Percentiles rank a stretch among this genome's conserved stretches.
phyloP scores from a whole-genome alignment of 2,888 invertebrate genomes.

The Achlya flavicornis region DNA sequence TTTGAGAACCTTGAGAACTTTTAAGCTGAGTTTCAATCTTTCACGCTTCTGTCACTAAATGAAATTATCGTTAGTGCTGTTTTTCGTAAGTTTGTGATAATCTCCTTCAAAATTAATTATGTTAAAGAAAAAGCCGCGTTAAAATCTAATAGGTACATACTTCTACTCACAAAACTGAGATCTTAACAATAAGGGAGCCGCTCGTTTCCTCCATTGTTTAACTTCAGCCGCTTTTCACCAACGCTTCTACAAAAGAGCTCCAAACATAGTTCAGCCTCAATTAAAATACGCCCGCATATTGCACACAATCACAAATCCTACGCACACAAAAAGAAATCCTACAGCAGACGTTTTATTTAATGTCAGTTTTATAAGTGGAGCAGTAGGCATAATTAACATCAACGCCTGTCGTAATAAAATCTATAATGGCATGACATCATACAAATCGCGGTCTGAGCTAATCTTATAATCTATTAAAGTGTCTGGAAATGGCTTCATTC shows the following conservation, averaged over 20 bases:
- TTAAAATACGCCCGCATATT: slow-evolving; percentile 58
- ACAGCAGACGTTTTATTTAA: slow-evolving; percentile 31
- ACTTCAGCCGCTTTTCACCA: slow-evolving; percentile 17
- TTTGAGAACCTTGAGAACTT: too few species aligned
- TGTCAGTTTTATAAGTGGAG: slow-evolving; percentile 35
- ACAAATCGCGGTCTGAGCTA: slow-evolving; percentile 47
- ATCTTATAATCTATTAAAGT: slow-evolving; percentile 44
- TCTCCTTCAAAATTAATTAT: neutral
- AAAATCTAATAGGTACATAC: neutral
- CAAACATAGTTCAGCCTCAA: slow-evolving; percentile 52
- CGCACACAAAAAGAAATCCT: slow-evolving; percentile 15
- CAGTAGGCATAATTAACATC: slow-evolving; percentile 38
- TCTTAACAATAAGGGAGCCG: neutral
- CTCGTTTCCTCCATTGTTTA: slow-evolving; percentile 24
- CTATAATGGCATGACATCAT: slow-evolving; percentile 46
- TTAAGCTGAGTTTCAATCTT: too few species aligned
- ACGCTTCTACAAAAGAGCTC: slow-evolving; percentile 43
- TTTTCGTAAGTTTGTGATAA: neutral
- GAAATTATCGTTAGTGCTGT: too few species aligned
- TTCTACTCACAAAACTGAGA: neutral
- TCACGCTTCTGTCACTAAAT: too few species aligned
- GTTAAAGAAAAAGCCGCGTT: neutral
- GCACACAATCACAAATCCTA: slow-evolving; percentile 29
- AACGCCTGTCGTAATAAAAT: slow-evolving; percentile 45
- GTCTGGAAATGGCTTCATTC: slow-evolving; percentile 31